These are phyloP conservation scores for Temnothorax curvispinosus DNA, from an alignment of 1,140 invertebrate genomes.

Conservation along the genomic window DNA sequence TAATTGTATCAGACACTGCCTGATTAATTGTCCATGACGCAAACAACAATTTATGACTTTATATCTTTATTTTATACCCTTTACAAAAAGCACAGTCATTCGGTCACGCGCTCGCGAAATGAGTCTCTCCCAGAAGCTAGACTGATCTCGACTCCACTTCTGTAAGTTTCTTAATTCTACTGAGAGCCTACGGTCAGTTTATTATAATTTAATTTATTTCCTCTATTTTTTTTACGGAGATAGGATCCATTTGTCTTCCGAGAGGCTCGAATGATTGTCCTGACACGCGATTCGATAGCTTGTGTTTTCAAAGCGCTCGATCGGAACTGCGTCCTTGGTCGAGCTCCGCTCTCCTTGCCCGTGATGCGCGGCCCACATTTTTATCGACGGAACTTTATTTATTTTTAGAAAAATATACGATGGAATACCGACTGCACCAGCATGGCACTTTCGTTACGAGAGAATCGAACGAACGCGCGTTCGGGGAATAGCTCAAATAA, in stretches of 20 bases:
- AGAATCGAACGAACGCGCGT: conserved; percentile 26
- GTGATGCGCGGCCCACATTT: conserved; percentile 65
- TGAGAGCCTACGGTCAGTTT: neutral
- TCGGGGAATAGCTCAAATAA: neutral
- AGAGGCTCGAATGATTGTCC: neutral
- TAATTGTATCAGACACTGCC: neutral
- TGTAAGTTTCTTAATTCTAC: neutral
- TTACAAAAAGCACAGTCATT: neutral
- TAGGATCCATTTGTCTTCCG: neutral
- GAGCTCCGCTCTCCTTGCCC: conserved; percentile 51
- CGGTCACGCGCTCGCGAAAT: neutral
- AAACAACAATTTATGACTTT: neutral
- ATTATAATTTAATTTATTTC: neutral
- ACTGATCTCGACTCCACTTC: neutral
- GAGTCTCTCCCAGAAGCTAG: neutral
- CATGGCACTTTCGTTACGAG: neutral
- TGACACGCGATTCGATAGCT: conserved; percentile 26
- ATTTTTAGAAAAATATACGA: conserved; percentile 68
- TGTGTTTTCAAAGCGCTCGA: conserved; percentile 63
- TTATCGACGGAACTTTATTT: conserved; percentile 67
- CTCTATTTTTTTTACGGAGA: neutral
- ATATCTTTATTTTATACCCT: neutral
- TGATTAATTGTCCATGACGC: neutral
- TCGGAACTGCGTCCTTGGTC: conserved; percentile 64
- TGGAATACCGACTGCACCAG: conserved; percentile 15